These are phyloP conservation scores for chimpanzee (Pan troglodytes) DNA, from an alignment of 2,113 vertebrate genomes.

Conservation along the genomic window DNA sequence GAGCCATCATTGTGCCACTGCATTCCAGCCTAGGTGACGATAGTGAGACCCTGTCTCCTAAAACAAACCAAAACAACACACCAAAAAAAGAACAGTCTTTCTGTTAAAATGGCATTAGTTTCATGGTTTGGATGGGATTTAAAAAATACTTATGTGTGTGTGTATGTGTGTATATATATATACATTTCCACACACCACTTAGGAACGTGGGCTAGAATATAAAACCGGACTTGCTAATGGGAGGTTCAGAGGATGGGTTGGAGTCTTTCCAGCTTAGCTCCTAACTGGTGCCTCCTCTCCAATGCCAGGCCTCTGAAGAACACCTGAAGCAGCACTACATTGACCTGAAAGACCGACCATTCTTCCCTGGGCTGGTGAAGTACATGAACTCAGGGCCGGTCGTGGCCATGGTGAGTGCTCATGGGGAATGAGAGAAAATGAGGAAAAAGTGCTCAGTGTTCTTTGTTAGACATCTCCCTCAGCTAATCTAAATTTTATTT, in stretches of 20 bases:
- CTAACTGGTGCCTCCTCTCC: neutral
- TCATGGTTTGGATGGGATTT: neutral
- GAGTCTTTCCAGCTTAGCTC: neutral
- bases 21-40: too few relatives aligned
- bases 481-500: neutral
- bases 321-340: slow-evolving; percentile 88
- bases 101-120: neutral
- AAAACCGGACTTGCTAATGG: neutral
- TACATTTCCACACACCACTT: neutral
- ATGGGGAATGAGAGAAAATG: neutral
- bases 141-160: neutral
- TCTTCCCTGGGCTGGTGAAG: slow-evolving; percentile 88
- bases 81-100: neutral
- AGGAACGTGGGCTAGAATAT: neutral
- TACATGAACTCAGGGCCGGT: slow-evolving; percentile 93
- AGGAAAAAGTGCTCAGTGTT: neutral
- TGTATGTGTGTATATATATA: too few relatives aligned
- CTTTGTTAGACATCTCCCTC: neutral
- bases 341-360: slow-evolving; percentile 89
- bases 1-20: too few relatives aligned
- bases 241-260: neutral
- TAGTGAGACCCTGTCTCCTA: too few relatives aligned
- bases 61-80: too few relatives aligned
- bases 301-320: slow-evolving; percentile 84
- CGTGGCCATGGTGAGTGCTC: slow-evolving; percentile 89